Percentiles rank a stretch among this genome's conserved stretches.
phyloP scores from a whole-genome alignment of 2,888 invertebrate genomes.

The Drosophila prostipennis region DNA sequence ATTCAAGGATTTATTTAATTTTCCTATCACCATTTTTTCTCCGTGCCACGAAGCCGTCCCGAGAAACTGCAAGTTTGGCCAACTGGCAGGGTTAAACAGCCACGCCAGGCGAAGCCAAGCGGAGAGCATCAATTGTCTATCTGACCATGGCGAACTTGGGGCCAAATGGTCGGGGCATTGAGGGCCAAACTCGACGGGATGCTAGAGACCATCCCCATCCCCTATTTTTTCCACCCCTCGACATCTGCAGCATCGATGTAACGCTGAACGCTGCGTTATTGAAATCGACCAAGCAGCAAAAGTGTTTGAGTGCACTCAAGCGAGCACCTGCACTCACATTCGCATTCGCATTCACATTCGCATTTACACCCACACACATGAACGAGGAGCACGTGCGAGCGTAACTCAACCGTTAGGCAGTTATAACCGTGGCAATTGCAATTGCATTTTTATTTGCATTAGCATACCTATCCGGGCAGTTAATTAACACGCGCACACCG shows the following conservation, averaged over 20 bases:
- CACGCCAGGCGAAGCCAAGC: constrained; percentile 58
- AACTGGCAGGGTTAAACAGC: constrained; percentile 61
- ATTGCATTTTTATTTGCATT: constrained; percentile 45
- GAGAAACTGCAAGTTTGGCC: constrained; percentile 58
- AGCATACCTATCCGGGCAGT: constrained; percentile 22
- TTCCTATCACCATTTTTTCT: neutral
- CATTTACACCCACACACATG: constrained; percentile 10
- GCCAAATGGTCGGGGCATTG: constrained; percentile 43
- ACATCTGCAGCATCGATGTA: constrained; percentile 24
- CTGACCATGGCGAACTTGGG: constrained; percentile 54
- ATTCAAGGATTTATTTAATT: neutral
- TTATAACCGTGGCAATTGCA: constrained; percentile 33
- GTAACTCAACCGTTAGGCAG: constrained; percentile 37
- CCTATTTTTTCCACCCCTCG: too few relatives aligned
- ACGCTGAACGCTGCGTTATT: constrained; percentile 63
- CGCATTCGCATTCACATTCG: constrained; percentile 24
- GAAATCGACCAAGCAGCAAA: constrained; percentile 71
- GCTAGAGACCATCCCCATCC: neutral
- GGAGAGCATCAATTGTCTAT: constrained; percentile 71
- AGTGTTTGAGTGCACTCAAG: constrained; percentile 72
- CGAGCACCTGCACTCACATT: constrained; percentile 38
- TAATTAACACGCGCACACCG: constrained; percentile 28
- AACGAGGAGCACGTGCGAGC: constrained; percentile 11
- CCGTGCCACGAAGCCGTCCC: neutral
- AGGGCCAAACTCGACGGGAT: constrained; percentile 44